phyloP scores from a whole-genome alignment of 1,140 invertebrate species.

The Caerostris darwini region DNA sequence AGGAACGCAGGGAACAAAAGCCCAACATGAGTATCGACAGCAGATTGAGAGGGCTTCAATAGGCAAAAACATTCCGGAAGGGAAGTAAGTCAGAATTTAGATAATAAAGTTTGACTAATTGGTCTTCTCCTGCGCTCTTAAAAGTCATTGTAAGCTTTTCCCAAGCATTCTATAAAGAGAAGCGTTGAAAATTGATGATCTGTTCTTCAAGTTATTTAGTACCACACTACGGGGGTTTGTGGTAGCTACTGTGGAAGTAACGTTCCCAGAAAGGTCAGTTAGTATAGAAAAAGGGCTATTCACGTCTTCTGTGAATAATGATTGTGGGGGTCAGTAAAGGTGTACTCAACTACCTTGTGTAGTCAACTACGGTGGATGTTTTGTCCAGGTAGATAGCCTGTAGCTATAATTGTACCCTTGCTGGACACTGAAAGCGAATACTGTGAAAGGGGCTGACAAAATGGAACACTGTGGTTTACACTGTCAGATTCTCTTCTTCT shows the following conservation, averaged over 20 bases:
- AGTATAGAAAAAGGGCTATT: not conserved
- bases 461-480: too few relatives aligned
- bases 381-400: not conserved
- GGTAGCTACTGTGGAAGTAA: not conserved
- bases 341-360: not conserved
- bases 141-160: not conserved
- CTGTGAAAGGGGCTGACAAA: not conserved
- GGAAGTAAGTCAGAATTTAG: not conserved
- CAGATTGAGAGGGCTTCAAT: not conserved
- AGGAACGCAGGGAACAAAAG: not conserved
- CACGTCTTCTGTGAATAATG: not conserved
- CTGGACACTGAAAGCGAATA: not conserved
- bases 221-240: not conserved
- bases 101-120: constrained; percentile 22
- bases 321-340: not conserved
- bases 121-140: not conserved
- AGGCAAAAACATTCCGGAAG: not conserved
- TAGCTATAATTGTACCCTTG: not conserved
- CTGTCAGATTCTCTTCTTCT: too few relatives aligned
- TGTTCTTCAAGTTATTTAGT: not conserved
- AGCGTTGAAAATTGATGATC: not conserved
- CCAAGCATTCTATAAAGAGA: not conserved
- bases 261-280: not conserved
- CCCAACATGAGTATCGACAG: not conserved
- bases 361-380: not conserved